Conservation (phyloP, 2,797 vertebrate species). For the Darevskia nairensis region DNA sequence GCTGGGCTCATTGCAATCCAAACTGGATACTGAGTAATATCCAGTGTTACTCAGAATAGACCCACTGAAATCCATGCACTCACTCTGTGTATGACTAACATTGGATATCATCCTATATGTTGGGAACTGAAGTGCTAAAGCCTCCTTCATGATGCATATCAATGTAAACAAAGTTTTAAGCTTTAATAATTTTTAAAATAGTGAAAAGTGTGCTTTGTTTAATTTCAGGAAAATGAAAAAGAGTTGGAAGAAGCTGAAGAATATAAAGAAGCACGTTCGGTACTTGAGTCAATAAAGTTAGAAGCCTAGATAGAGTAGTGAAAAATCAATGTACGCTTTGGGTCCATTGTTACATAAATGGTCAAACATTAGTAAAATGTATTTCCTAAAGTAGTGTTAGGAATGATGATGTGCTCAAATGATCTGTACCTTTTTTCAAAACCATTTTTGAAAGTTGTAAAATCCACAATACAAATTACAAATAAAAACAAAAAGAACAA, state of each 20-base stretch:
- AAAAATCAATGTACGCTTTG: constrained; percentile 73
- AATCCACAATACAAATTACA: not conserved
- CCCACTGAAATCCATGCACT: not conserved
- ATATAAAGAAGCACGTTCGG: constrained; percentile 88
- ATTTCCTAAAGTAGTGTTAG: constrained; percentile 56
- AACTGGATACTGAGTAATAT: too few species aligned
- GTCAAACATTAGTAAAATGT: constrained; percentile 25
- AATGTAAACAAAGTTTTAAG: not conserved
- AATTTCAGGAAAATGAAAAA: constrained; percentile 89
- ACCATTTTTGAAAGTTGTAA: constrained; percentile 27
- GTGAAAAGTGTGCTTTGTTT: constrained; percentile 58
- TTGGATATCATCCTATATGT: not conserved
- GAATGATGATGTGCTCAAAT: constrained; percentile 61
- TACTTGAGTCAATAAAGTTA: constrained; percentile 92
- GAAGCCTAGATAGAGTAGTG: constrained; percentile 84
- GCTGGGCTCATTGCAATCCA: too few species aligned
- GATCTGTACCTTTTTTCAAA: constrained; percentile 25
- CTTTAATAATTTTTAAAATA: constrained; percentile 35
- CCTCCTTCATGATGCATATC: not conserved
- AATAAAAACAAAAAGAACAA: constrained; percentile 6
- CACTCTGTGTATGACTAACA: too few species aligned
- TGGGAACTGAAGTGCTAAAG: not conserved
- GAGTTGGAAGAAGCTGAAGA: constrained; percentile 91
- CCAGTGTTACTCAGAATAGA: not conserved
- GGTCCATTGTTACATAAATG: constrained; percentile 77